Evolutionary conservation across 2,888 invertebrate species (phyloP).

Genomic region (Lucinisca nassula): DNA sequence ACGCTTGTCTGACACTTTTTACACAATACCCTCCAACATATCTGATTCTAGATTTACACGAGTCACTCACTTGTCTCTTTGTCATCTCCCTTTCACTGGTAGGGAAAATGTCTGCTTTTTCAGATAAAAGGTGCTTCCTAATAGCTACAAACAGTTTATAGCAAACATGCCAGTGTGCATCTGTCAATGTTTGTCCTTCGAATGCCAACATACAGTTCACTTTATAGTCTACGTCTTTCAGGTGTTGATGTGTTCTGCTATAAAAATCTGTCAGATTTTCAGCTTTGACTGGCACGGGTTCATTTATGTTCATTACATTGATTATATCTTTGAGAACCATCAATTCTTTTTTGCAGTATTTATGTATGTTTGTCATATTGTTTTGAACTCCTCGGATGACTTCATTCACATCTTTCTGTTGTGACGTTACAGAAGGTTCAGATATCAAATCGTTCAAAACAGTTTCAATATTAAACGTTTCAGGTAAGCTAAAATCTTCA

Average conservation of each 20-base stretch:
- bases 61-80: not conserved
- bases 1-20: not conserved
- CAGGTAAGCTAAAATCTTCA: not conserved
- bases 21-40: conserved; percentile 31
- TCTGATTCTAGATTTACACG: conserved; percentile 9
- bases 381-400: not conserved
- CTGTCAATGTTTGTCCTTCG: not conserved
- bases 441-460: not conserved
- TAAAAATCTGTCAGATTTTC: conserved; percentile 12
- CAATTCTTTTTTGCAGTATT: not conserved
- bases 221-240: not conserved
- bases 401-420: not conserved
- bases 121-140: not conserved
- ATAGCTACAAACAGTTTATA: conserved; percentile 16
- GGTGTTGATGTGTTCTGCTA: not conserved
- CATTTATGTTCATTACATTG: not conserved
- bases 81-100: not conserved
- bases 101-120: conserved; percentile 5
- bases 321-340: not conserved
- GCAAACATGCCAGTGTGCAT: not conserved
- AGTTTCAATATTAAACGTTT: not conserved
- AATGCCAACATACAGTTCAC: not conserved
- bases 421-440: not conserved
- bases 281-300: too few relatives aligned
- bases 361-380: not conserved